These are phyloP conservation scores for Chrosomus eos DNA, from an alignment of 2,797 vertebrate species.

Conservation along the genomic window DNA sequence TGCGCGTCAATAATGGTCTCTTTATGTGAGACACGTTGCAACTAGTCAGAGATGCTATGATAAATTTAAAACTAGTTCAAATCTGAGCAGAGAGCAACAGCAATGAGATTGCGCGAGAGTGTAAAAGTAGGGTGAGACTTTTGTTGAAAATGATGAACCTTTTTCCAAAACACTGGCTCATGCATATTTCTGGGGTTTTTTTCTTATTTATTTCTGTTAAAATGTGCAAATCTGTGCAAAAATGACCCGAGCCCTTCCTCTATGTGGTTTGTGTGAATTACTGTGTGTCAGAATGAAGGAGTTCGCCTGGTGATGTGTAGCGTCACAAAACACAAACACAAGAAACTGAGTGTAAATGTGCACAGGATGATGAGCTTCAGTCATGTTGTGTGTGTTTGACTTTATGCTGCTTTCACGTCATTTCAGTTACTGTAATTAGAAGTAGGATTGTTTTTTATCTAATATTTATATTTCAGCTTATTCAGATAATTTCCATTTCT, in stretches of 20 bases:
- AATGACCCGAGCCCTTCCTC: neutral
- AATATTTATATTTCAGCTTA: neutral
- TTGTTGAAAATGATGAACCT: neutral
- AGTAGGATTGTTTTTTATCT: neutral
- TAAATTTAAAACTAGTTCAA: neutral
- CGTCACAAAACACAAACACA: neutral
- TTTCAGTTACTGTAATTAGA: constrained; percentile 14
- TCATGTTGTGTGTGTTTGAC: constrained; percentile 10
- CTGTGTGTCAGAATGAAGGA: neutral
- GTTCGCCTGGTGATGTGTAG: neutral
- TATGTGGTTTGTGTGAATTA: neutral
- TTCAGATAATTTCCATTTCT: neutral
- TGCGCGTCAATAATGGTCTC: neutral
- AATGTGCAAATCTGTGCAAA: neutral
- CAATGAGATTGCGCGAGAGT: neutral
- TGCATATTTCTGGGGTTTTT: neutral
- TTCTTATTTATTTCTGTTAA: neutral
- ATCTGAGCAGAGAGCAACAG: neutral
- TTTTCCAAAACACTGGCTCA: neutral
- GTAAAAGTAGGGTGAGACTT: neutral
- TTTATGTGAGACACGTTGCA: neutral
- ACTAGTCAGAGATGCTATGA: neutral
- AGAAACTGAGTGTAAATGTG: neutral
- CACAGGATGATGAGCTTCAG: constrained; percentile 14
- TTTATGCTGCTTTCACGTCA: neutral